These are phyloP conservation scores for Hypolimnas misippus DNA, from an alignment of 2,888 invertebrate species.

Conservation along the genomic window DNA sequence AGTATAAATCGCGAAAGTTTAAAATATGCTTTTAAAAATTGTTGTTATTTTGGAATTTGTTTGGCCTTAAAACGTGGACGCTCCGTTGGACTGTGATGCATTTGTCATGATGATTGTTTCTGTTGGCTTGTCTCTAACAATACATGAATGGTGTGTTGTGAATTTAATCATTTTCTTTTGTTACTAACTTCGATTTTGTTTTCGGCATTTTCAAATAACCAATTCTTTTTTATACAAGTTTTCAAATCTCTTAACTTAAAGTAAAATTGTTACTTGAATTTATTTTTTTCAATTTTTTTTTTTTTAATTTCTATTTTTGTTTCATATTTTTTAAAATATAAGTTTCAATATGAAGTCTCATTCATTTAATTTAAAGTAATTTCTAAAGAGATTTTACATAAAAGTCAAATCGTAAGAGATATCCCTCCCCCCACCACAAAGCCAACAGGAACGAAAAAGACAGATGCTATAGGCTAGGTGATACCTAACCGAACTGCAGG, in stretches of 20 bases:
- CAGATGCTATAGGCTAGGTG: slow-evolving; percentile 78
- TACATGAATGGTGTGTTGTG: slow-evolving; percentile 31
- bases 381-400: too few relatives aligned
- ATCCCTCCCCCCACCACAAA: slow-evolving; percentile 34
- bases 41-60: neutral
- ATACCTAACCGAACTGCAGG: slow-evolving; percentile 84
- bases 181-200: slow-evolving; percentile 27
- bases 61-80: neutral
- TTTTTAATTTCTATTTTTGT: too few relatives aligned
- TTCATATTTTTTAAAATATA: too few relatives aligned
- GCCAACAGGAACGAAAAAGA: slow-evolving; percentile 66
- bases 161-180: neutral
- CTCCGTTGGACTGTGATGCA: slow-evolving; percentile 6
- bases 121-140: slow-evolving; percentile 43
- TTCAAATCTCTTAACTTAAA: neutral
- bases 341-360: too few relatives aligned
- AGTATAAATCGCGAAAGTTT: too few relatives aligned
- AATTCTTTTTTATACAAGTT: neutral
- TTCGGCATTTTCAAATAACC: slow-evolving; percentile 8
- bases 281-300: neutral
- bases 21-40: neutral
- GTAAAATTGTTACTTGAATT: neutral
- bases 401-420: too few relatives aligned
- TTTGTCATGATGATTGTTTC: slow-evolving; percentile 38
- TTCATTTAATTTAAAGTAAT: too few relatives aligned